Base-by-base conservation (phyloP, 2,113 vertebrate species). In the Danionella cerebrum region DNA sequence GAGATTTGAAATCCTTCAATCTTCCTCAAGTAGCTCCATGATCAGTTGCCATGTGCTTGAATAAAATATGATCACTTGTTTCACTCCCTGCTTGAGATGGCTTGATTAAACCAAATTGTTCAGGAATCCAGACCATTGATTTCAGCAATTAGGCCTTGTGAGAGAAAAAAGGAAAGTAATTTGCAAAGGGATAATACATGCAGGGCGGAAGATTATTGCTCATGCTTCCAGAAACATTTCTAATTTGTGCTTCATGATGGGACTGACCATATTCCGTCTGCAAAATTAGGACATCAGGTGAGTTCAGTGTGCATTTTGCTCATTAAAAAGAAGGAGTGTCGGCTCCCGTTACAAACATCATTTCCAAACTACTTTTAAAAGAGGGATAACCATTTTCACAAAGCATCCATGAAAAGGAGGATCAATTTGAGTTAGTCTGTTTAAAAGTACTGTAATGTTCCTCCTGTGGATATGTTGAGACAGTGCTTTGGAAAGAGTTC, bases 1-100 rank as follows among this genome's bases (percentile, higher is more conserved):
- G 57, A 59, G 53, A 9, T 39, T 51, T 18, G 3, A 59, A 22
- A 80, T 80, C 76, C 69, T 73, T 70, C 65, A 36, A 66, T 77
- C 41, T 57, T 19, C 2, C 51, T 48, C 54, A 57, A 44, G 29
- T 47, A 47, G 53, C 16, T 21, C 38, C 24, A n/a, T 68, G 58
- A 50, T 35, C 65, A 12, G 35, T 13, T 48, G 48, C 19, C 41
- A 48, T 27, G 44, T 41, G 42, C 65, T 58, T 55, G 31, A 58
- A 72, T 55, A 59, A 63, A 58, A 48, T 27, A 38, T 27, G 47
- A 42, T 64, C 18, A 2, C 64, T 48, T 70, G 18, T 35, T 36
- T 55, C 24, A 24, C 12, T 36, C 33, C 5, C 41, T 45, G 24
- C 41, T 42, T 39, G 13, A 59, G 51, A 38, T 52, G 22, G 27